Evolutionary conservation across 2,888 invertebrate species (phyloP), one percentile per base, ranked within the genome.

Genomic region (Periphyllus acericola): DNA sequence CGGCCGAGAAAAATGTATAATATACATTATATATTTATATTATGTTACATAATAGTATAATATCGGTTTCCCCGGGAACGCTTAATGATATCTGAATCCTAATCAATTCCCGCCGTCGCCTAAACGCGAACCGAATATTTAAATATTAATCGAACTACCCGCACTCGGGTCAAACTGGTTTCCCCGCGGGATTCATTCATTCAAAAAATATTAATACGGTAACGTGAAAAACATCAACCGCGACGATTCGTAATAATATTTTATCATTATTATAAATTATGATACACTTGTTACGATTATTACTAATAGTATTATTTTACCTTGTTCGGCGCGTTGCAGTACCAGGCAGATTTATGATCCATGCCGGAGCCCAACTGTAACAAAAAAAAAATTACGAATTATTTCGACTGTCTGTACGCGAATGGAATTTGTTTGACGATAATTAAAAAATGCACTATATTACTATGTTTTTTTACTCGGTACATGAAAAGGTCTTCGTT

Each of bases 301-400:
- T 66, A 36, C 60, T 36, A n/a, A 21, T 34, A 17, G 5, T 75
- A 76, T 25, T 52, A 52, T 76, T 79, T 81, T 87, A 87, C 87
- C 81, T 87, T 87, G 75, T 87, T 87, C 40, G 87, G 46, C 81
- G 81, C 87, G 60, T 87, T 87, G 81, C 87, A 87, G 32, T 87
- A 80, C 87, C 87, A 87, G 29, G 87, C 60, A 34, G 87, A 74
- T 81, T 87, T 87, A 74, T 87, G 81, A 60, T 87, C 87, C 87
- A 87, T 87, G 87, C 87, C 74, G 29, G 80, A 40, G 72, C 71
- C 81, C 81, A 85, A 68, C 84, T 87, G 74, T 60, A 87, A 87
- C 80, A 87, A 66, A 81, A n/a, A 60, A 86, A 66, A 46, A 46
- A 46, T 46, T 46, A 76, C 68, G 34, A 68, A 78, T 66, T 32